phyloP scores from a whole-genome alignment of 2,113 vertebrate genomes.

The Gadus chalcogrammus region DNA sequence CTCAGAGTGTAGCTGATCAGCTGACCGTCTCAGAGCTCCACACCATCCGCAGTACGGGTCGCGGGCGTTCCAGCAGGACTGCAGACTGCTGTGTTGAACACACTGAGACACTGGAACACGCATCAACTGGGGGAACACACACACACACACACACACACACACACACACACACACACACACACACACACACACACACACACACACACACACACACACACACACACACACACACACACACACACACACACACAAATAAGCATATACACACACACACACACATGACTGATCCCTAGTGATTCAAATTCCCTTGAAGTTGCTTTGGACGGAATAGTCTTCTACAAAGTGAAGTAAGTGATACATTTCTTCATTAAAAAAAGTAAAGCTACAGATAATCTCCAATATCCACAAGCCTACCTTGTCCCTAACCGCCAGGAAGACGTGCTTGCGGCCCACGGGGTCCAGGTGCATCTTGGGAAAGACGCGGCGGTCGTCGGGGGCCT shows the following conservation, averaged over 20 bases:
- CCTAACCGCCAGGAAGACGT: conserved; percentile 79
- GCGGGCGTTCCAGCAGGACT: conserved; percentile 76
- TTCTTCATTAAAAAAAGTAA: too few species aligned
- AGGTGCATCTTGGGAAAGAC: conserved; percentile 81
- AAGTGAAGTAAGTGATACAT: background rate
- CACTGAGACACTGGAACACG: conserved; percentile 81
- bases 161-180: background rate
- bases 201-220: background rate
- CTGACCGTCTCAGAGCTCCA: conserved; percentile 46
- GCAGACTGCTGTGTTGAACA: conserved; percentile 55
- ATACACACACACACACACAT: conserved; percentile 26
- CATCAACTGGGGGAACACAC: conserved; percentile 74
- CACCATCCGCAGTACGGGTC: conserved; percentile 94
- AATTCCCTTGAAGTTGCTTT: background rate
- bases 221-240: background rate
- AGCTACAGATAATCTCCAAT: too few species aligned
- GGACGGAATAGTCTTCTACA: conserved; percentile 1
- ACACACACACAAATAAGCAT: background rate
- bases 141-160: conserved; percentile 12
- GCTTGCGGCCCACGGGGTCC: conserved; percentile 75
- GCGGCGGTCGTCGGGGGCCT: conserved; percentile 75
- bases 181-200: background rate
- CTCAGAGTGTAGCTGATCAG: background rate
- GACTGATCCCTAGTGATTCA: too few species aligned
- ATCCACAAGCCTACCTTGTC: conserved; percentile 73